Base-by-base conservation (phyloP, 2,113 vertebrate species). In the Gavialis gangeticus region DNA sequence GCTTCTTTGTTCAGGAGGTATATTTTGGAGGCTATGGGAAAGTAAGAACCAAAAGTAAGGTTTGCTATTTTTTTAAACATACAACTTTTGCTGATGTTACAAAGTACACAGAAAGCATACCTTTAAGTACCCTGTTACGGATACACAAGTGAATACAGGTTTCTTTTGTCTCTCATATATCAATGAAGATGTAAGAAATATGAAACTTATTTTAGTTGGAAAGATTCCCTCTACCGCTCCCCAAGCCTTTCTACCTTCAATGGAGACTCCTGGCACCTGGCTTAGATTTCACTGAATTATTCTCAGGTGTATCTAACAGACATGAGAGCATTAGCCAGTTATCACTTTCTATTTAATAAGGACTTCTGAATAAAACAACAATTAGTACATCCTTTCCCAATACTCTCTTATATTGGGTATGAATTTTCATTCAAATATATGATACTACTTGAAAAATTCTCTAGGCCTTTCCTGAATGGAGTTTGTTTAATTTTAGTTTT, bases 301-400 rank as follows among this genome's bases (percentile, higher is more conserved):
- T 63, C 25, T 62, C 62, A 57, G 37, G 27, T 10, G 46, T 13
- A 27, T 2, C 57, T 21, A 54, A 4, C 34, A 89, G 80, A 77
- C 46, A 54, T 4, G 25, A 71, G 46, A 81, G 69, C 25, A 12
- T n/a, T 27, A 0, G n/a, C 37, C 18, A 60, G 59, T 55, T 60
- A 66, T 34, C 25, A 4, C 80, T 62, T 24, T 19, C 57, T 57
- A 59, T 67, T 34, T 56, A 13, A 34, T 66, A 56, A 46, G 1
- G 5, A 87, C 63, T 64, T 58, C 87, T 64, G 16, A 16, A 73
- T 56, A 56, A 3, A 21, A 22, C 55, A 66, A 66, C 13, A 28
- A 22, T 59, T 58, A 0, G 1, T 69, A 75, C 19, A 84, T 62
- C 55, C 16, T 17, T 37, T 67, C 55, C 3, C 0, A 75, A 22